These are phyloP conservation scores for Zoanthus sansibaricus DNA, from an alignment of 92 coral and sea anemone genomes.

Conservation along the genomic window DNA sequence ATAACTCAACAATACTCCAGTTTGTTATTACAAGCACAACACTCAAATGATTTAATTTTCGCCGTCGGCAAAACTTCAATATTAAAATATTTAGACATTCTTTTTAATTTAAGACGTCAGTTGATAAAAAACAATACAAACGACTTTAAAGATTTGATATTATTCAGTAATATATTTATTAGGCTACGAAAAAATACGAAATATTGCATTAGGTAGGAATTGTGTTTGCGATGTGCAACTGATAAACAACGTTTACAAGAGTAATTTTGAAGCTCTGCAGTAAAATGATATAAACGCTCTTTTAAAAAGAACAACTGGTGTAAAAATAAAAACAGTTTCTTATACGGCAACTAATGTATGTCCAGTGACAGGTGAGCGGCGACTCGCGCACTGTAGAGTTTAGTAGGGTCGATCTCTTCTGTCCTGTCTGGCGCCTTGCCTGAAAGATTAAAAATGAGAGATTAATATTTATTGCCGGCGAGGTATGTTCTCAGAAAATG, in stretches of 20 bases:
- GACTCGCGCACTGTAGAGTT: not conserved
- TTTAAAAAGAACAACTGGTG: slow-evolving; percentile 10
- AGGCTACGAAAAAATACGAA: slow-evolving; percentile 1
- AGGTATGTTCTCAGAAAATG: not conserved
- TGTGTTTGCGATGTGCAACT: not conserved
- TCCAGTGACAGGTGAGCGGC: not conserved
- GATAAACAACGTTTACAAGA: slow-evolving; percentile 20
- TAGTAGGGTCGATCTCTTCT: slow-evolving; percentile 88
- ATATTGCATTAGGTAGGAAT: not conserved
- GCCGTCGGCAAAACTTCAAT: too few relatives aligned
- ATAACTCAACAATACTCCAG: too few relatives aligned
- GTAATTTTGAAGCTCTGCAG: not conserved
- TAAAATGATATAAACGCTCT: slow-evolving; percentile 18
- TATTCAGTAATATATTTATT: slow-evolving; percentile 22
- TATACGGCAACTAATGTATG: not conserved
- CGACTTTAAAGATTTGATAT: not conserved
- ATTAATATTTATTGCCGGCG: not conserved
- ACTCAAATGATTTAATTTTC: too few relatives aligned
- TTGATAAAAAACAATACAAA: too few relatives aligned
- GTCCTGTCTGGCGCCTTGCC: slow-evolving; percentile 88
- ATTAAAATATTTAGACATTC: too few relatives aligned
- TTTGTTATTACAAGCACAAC: too few relatives aligned
- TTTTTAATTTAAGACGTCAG: too few relatives aligned
- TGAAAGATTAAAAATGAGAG: slow-evolving; percentile 31
- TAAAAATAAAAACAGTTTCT: not conserved